Conservation (phyloP, 2,888 invertebrate genomes). For the Lymantria dispar region DNA sequence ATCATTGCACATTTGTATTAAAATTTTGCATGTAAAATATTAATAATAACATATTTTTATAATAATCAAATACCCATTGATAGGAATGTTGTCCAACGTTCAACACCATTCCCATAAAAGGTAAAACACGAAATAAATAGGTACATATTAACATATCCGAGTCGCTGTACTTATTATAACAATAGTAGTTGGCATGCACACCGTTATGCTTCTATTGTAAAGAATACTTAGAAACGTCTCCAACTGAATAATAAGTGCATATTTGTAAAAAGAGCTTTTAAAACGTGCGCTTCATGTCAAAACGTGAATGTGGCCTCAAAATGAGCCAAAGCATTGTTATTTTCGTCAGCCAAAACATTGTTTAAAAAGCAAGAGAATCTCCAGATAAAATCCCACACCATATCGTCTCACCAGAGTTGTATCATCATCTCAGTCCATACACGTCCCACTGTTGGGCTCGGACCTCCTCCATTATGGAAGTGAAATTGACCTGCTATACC, state of each 20-base stretch:
- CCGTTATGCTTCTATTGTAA: slow-evolving; percentile 15
- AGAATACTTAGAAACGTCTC: slow-evolving; percentile 21
- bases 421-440: too few species aligned
- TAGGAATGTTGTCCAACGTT: too few species aligned
- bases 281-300: slow-evolving; percentile 18
- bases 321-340: not conserved
- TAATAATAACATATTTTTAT: too few species aligned
- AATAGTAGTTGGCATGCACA: slow-evolving; percentile 23
- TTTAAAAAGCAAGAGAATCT: too few species aligned
- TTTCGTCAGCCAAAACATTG: not conserved
- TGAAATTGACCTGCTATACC: too few species aligned
- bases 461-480: too few species aligned
- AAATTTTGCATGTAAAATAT: too few species aligned
- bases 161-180: not conserved
- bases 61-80: too few species aligned
- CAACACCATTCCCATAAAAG: not conserved
- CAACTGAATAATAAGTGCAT: slow-evolving; percentile 24
- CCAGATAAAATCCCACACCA: too few species aligned
- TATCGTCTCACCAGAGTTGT: too few species aligned
- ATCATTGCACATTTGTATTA: too few species aligned
- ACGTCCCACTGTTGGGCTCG: too few species aligned
- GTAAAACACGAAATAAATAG: not conserved
- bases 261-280: slow-evolving; percentile 14
- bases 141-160: not conserved
- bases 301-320: slow-evolving; percentile 9